Conservation (phyloP, 2,113 vertebrate species). For the Agelaius tricolor region DNA sequence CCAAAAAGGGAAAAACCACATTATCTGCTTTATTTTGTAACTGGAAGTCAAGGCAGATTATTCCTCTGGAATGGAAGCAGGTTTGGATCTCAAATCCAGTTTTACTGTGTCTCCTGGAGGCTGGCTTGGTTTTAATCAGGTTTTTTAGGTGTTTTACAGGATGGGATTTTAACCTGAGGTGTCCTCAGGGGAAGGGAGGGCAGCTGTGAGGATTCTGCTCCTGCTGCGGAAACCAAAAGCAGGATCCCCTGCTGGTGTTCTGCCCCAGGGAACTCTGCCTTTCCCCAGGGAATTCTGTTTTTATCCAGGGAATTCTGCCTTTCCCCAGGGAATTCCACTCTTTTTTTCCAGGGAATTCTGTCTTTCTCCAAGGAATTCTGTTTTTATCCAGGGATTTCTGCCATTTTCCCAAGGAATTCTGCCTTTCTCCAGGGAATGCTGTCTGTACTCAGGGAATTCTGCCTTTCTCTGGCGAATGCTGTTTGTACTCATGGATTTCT, state of each 20-base stretch:
- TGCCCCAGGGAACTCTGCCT: too few relatives aligned
- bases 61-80: not conserved
- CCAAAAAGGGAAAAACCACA: not conserved
- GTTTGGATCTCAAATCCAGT: not conserved
- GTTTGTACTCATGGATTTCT: not conserved
- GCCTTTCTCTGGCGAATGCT: too few relatives aligned
- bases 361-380: rapidly evolving
- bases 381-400: not conserved
- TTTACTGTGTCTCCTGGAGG: not conserved
- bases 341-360: not conserved
- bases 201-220: not conserved
- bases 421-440: too few relatives aligned
- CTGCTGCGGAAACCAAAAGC: not conserved
- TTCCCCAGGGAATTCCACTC: too few relatives aligned
- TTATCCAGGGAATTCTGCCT: not conserved
- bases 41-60: not conserved
- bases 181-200: not conserved
- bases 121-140: not conserved
- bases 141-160: not conserved
- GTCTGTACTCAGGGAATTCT: not conserved
- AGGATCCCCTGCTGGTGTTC: not conserved
- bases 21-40: not conserved
- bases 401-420: rapidly evolving
- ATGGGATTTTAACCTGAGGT: not conserved
- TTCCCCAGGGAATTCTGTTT: too few relatives aligned